phyloP scores from a whole-genome alignment of 2,888 invertebrate species.

The Fragum fragum region DNA sequence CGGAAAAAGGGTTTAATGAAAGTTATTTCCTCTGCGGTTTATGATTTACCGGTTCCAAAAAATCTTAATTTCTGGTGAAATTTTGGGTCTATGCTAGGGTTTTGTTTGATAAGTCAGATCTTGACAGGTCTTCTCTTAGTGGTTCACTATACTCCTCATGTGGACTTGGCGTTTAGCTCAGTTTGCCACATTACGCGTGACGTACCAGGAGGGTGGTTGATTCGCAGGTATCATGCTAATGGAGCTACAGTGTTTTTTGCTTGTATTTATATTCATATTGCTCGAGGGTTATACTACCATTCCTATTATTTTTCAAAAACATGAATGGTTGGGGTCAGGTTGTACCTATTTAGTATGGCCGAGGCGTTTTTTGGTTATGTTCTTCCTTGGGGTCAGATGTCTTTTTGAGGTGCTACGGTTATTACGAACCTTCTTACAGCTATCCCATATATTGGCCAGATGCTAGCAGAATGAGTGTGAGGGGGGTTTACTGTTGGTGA shows the following conservation, averaged over 20 bases:
- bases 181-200: conserved; percentile 91
- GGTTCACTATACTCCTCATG: conserved; percentile 91
- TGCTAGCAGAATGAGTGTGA: conserved; percentile 91
- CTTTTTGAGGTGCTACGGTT: conserved; percentile 93
- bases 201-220: conserved; percentile 91
- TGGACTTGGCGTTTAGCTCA: conserved; percentile 90
- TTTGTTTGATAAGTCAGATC: conserved; percentile 89
- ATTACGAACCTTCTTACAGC: conserved; percentile 92
- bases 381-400: conserved; percentile 93
- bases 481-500: conserved; percentile 92
- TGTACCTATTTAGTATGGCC: conserved; percentile 91
- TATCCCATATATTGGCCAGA: conserved; percentile 90
- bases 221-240: conserved; percentile 91
- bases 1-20: conserved; percentile 1
- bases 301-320: conserved; percentile 88
- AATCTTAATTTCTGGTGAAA: conserved; percentile 88
- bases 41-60: conserved; percentile 75
- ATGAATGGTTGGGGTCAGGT: conserved; percentile 90
- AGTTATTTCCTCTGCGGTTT: conserved; percentile 37
- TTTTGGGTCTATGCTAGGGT: conserved; percentile 87
- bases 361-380: conserved; percentile 92
- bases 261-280: conserved; percentile 91
- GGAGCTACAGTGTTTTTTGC: conserved; percentile 92
- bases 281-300: conserved; percentile 90
- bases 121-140: conserved; percentile 91